A percentile compares a stretch with the other conserved stretches of the same genome.
Conservation (phyloP, 2,797 vertebrate genomes). For the Euthynnus affinis region DNA sequence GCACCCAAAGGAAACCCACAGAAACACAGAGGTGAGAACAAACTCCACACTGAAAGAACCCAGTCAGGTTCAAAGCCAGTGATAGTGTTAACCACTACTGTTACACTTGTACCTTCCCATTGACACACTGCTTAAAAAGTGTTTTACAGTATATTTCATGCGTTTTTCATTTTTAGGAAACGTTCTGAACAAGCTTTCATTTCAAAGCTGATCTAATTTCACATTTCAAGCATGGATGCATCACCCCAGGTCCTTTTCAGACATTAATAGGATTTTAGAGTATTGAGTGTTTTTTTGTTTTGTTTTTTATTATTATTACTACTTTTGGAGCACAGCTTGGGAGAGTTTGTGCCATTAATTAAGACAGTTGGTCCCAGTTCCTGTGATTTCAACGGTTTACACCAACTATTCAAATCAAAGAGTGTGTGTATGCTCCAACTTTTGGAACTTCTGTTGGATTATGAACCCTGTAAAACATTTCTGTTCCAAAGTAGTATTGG, state of each 20-base stretch:
- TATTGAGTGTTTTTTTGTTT: neutral
- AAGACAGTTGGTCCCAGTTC: neutral
- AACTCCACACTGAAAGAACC: neutral
- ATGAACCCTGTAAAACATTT: neutral
- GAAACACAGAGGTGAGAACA: neutral
- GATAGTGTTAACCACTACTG: neutral
- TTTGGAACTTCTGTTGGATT: neutral
- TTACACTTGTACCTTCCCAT: neutral
- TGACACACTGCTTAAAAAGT: no score
- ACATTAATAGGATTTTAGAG: constrained; percentile 7
- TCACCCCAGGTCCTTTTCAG: neutral
- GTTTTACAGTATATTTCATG: constrained; percentile 1
- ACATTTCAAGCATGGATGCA: neutral
- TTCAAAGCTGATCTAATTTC: constrained; percentile 12
- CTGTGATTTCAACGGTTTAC: neutral
- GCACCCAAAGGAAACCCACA: no score
- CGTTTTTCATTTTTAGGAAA: neutral
- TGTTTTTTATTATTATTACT: neutral
- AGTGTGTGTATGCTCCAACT: neutral
- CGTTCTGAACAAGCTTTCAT: neutral
- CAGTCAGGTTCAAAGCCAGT: neutral
- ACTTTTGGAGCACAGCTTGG: neutral
- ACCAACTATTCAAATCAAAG: neutral
- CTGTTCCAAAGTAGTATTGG: neutral
- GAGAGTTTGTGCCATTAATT: constrained; percentile 3